Evolutionary conservation across 1,140 invertebrate species (phyloP).

Genomic region (Drosophila asahinai): DNA sequence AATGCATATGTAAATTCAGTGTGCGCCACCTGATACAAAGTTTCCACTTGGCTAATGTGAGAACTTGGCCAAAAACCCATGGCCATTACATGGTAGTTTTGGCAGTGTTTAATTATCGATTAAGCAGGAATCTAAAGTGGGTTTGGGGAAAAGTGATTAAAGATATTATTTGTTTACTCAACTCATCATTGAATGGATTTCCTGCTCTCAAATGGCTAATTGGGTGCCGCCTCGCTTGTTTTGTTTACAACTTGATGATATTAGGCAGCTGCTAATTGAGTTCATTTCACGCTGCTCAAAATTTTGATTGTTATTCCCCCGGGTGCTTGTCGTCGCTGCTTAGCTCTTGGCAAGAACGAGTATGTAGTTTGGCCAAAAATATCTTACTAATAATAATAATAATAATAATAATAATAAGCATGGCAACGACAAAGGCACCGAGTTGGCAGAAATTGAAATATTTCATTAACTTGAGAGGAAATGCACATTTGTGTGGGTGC

Average conservation of each 20-base stretch:
- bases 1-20: constrained; percentile 38
- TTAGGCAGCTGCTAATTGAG: constrained; percentile 49
- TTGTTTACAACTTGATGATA: constrained; percentile 44
- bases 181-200: constrained; percentile 24
- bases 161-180: constrained; percentile 40
- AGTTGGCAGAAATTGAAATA: constrained; percentile 40
- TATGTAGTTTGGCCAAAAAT: constrained; percentile 8
- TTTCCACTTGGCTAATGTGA: constrained; percentile 58
- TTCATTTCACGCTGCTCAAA: constrained; percentile 42
- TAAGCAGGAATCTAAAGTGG: constrained; percentile 2
- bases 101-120: constrained; percentile 19
- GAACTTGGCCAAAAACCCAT: constrained; percentile 23
- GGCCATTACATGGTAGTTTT: constrained; percentile 5
- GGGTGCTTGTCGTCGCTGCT: constrained; percentile 18
- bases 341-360: constrained; percentile 1
- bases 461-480: constrained; percentile 49
- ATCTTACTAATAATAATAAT: constrained; percentile 3
- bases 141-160: constrained; percentile 17
- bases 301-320: constrained; percentile 23
- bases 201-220: constrained; percentile 33
- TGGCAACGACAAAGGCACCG: constrained; percentile 2
- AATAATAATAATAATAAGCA: constrained; percentile 8
- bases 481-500: constrained; percentile 33
- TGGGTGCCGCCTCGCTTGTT: constrained; percentile 23
- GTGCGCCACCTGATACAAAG: constrained; percentile 62